phyloP scores from a whole-genome alignment of 2,113 vertebrate genomes.

The Crypturellus undulatus region DNA sequence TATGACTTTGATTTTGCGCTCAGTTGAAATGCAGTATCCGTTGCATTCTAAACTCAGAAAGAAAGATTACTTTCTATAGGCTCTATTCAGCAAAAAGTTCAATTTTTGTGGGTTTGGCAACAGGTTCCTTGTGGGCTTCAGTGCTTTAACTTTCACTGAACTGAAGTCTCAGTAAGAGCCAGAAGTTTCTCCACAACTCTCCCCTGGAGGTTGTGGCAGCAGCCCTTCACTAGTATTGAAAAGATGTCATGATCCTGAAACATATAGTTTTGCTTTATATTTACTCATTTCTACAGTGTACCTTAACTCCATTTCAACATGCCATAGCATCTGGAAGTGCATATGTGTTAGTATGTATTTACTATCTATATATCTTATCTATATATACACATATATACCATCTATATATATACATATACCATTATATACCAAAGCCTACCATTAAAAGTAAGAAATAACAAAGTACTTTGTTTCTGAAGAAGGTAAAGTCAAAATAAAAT shows the following conservation, averaged over 20 bases:
- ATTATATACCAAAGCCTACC: neutral
- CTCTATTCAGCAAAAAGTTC: slow-evolving; percentile 16
- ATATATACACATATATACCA: neutral
- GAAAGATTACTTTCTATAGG: slow-evolving; percentile 38
- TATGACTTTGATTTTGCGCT: neutral
- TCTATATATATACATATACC: neutral
- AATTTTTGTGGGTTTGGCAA: slow-evolving; percentile 60
- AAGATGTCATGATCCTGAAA: slow-evolving; percentile 31
- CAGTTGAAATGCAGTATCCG: slow-evolving; percentile 26
- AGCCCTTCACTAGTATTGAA: slow-evolving; percentile 38
- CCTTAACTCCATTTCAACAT: slow-evolving; percentile 30
- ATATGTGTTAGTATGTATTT: neutral
- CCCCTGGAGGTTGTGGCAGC: slow-evolving; percentile 50
- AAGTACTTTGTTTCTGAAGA: neutral
- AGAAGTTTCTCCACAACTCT: slow-evolving; percentile 60
- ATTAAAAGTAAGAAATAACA: neutral
- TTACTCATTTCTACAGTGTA: neutral
- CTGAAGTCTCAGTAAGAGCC: slow-evolving; percentile 60
- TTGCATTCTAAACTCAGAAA: slow-evolving; percentile 5
- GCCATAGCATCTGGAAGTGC: neutral
- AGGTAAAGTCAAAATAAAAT: neutral
- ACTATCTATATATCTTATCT: no score
- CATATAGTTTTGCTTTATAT: slow-evolving; percentile 28
- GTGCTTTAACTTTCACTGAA: slow-evolving; percentile 60
- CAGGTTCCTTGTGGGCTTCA: slow-evolving; percentile 47